Percentiles rank a stretch among this genome's conserved stretches.
These are phyloP conservation scores for Morpho achilles DNA, from an alignment of 2,888 invertebrate species.

Conservation along the genomic window DNA sequence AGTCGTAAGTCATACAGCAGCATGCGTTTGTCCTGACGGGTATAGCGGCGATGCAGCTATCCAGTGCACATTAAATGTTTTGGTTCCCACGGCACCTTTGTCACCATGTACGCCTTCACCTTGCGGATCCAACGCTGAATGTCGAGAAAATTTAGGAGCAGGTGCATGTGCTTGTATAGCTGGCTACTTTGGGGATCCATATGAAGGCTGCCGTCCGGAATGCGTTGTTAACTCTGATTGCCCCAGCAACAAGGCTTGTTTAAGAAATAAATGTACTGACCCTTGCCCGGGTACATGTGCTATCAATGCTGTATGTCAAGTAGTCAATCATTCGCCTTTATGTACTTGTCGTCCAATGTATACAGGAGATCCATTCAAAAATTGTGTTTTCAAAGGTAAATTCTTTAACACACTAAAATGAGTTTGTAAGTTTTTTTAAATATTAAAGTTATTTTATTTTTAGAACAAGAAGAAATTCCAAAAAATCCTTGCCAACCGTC, in stretches of 20 bases:
- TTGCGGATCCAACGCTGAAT: constrained; percentile 82
- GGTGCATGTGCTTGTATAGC: constrained; percentile 84
- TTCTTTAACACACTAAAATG: constrained; percentile 15
- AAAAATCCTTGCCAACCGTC: constrained; percentile 78
- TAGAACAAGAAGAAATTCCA: constrained; percentile 53
- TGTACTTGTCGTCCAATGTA: constrained; percentile 83
- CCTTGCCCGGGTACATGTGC: constrained; percentile 88
- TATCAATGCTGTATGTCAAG: constrained; percentile 84
- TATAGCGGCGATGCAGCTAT: constrained; percentile 87
- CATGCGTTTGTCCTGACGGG: constrained; percentile 84
- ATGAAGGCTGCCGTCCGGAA: constrained; percentile 87
- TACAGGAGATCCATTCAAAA: constrained; percentile 86
- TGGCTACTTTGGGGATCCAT: constrained; percentile 89
- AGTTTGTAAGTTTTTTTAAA: constrained; percentile 6
- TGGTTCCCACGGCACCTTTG: constrained; percentile 44
- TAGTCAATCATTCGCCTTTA: constrained; percentile 86
- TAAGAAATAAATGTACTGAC: constrained; percentile 85
- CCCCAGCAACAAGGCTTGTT: constrained; percentile 83
- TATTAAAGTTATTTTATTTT: constrained; percentile 26
- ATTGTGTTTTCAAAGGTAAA: constrained; percentile 57
- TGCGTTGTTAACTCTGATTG: constrained; percentile 86
- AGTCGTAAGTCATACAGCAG: constrained; percentile 86
- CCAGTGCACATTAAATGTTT: constrained; percentile 70
- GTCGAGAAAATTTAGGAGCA: constrained; percentile 77
- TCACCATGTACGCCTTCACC: constrained; percentile 82